Evolutionary conservation across 2,888 invertebrate genomes (phyloP).

Genomic region (Oeneis ivallda): DNA sequence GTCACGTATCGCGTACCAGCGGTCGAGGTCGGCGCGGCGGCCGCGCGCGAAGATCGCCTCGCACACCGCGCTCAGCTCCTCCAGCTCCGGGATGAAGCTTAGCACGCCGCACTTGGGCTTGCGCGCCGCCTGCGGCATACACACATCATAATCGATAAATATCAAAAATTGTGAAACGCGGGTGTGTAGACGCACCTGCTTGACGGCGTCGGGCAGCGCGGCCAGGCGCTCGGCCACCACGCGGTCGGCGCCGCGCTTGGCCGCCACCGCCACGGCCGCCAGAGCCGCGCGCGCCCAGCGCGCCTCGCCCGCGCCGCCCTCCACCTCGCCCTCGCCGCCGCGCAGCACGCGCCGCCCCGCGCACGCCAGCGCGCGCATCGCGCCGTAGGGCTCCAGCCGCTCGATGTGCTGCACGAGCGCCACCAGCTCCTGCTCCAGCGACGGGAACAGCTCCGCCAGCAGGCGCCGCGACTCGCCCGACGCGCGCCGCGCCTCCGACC

Average conservation of each 20-base stretch:
- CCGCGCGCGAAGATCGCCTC: conserved; percentile 95
- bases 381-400: conserved; percentile 94
- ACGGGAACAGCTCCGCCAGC: conserved; percentile 94
- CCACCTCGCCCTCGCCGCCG: conserved; percentile 88
- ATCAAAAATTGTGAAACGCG: no score
- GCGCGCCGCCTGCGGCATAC: conserved; percentile 70
- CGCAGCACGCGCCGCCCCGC: conserved; percentile 96
- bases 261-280: conserved; percentile 83
- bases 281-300: conserved; percentile 67
- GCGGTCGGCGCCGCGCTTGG: conserved; percentile 84
- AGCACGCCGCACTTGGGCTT: conserved; percentile 93
- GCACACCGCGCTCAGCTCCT: conserved; percentile 92
- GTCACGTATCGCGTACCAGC: conserved; percentile 80
- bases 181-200: conserved; percentile 42
- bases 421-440: conserved; percentile 92
- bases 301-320: conserved; percentile 78
- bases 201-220: conserved; percentile 86
- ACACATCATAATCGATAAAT: no score
- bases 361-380: conserved; percentile 95
- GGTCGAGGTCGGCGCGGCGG: conserved; percentile 93
- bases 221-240: conserved; percentile 90
- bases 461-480: conserved; percentile 87
- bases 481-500: conserved; percentile 44
- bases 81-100: conserved; percentile 94
- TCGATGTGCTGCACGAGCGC: conserved; percentile 93